Base-by-base conservation (phyloP, 2,888 invertebrate genomes). In the Diachrysia chrysitis region DNA sequence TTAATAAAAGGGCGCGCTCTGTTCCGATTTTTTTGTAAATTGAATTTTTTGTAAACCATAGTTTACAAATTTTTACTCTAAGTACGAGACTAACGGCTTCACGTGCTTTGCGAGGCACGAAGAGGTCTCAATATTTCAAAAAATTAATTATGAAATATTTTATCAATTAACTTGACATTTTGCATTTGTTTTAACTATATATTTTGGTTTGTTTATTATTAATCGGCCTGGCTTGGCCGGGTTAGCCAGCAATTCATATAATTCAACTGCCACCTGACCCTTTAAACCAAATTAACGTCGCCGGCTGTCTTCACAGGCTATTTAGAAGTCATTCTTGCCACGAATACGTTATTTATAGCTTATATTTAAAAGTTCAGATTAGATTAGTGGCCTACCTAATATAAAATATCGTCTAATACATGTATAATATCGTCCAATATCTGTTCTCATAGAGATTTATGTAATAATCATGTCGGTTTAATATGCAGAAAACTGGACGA, bases 401-500 rank as follows among this genome's bases (percentile, higher is more conserved):
- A 82, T 83, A 80, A 75, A 79, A 81, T 80, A 79, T 78, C 68
- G 68, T 56, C 71, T 65, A 79, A 82, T 85, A 83, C 81, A 83
- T 84, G 81, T 62, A 32, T 32, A 29, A 25, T 25, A 25, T 25
- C 2, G 25, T 29, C n/a, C n/a, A n/a, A 69, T 65, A 74, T 68
- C 76, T 83, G n/a, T n/a, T n/a, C n/a, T 83, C 83, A 83, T 82
- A 79, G 68, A 80, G 81, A 84, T 86, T 87, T 85, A 86, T 86
- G 81, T 82, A 82, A 84, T 83, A 85, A 84, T 86, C 82, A 83
- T 82, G 72, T 73, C 78, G n/a, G n/a, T 79, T 87, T 85, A 88
- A 78, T 88, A 89, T 87, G 82, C 87, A 70, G 81, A 85, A 87
- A 88, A 88, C 88, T 88, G 83, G 86, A 83, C 77, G 85, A 87